Conservation (phyloP, 2,113 vertebrate species). For the Pogona vitticeps region DNA sequence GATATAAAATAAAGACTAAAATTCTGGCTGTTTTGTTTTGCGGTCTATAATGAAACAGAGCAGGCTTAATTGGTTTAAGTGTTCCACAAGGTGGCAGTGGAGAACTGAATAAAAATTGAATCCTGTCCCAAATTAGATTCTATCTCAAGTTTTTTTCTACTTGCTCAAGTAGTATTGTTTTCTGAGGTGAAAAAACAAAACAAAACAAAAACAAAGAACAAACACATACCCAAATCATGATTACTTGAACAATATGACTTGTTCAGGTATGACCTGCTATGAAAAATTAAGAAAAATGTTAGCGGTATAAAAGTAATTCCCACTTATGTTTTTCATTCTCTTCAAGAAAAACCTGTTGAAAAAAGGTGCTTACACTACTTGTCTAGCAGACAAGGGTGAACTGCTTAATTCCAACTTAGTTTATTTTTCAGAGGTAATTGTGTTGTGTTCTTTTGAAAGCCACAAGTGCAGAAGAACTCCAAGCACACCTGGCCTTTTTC, state of each 20-base stretch:
- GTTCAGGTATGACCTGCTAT: background rate
- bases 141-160: background rate
- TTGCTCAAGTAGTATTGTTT: background rate
- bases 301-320: background rate
- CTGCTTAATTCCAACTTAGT: background rate
- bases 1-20: constrained; percentile 1
- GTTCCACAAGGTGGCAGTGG: background rate
- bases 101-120: constrained; percentile 4
- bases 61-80: background rate
- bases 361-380: background rate
- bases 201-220: too few species aligned
- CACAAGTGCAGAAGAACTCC: background rate
- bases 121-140: constrained; percentile 14
- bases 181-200: background rate
- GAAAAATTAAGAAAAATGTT: background rate
- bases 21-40: constrained; percentile 28
- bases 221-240: too few species aligned
- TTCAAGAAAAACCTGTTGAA: constrained; percentile 1
- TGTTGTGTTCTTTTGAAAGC: background rate
- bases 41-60: background rate
- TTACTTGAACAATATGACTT: background rate
- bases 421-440: background rate
- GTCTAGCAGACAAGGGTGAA: background rate
- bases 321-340: background rate
- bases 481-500: background rate